Evolutionary conservation across 2,888 invertebrate species (phyloP).

Genomic region (Didymodactylos carnosus): DNA sequence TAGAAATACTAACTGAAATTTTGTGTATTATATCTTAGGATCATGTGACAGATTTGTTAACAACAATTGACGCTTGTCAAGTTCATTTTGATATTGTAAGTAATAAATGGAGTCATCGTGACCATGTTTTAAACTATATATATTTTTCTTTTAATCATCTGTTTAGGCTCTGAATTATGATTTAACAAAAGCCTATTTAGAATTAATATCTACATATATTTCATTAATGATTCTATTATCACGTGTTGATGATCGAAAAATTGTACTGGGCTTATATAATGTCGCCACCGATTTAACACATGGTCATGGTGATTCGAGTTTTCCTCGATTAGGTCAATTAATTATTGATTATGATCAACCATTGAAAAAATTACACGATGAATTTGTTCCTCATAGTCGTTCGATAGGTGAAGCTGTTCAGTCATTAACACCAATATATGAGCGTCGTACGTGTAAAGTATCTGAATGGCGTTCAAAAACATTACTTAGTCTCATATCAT

Average conservation of each 20-base stretch:
- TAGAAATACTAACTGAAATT: conserved; percentile 26
- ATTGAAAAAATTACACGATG: conserved; percentile 77
- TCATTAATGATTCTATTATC: conserved; percentile 91
- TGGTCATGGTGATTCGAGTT: conserved; percentile 42
- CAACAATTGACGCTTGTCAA: conserved; percentile 87
- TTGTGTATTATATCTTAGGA: conserved; percentile 26
- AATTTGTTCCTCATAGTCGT: conserved; percentile 69
- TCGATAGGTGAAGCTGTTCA: conserved; percentile 45
- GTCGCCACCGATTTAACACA: conserved; percentile 90
- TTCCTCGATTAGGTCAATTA: conserved; percentile 85
- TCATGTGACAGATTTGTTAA: conserved; percentile 42
- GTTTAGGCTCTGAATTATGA: conserved; percentile 68
- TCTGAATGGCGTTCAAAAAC: conserved; percentile 58
- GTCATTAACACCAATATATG: conserved; percentile 62
- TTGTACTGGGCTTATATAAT: conserved; percentile 84
- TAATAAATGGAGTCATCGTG: conserved; percentile 15
- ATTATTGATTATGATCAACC: conserved; percentile 91
- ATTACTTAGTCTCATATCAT: conserved; percentile 65
- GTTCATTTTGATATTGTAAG: conserved; percentile 68
- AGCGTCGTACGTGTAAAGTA: conserved; percentile 67
- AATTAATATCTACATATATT: conserved; percentile 76
- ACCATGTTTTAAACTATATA: not conserved
- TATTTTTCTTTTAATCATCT: conserved; percentile 13
- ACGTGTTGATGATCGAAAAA: conserved; percentile 87
- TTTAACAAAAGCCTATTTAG: conserved; percentile 77